These are phyloP conservation scores for Eupithecia centaureata DNA, from an alignment of 2,888 invertebrate genomes.

Conservation along the genomic window DNA sequence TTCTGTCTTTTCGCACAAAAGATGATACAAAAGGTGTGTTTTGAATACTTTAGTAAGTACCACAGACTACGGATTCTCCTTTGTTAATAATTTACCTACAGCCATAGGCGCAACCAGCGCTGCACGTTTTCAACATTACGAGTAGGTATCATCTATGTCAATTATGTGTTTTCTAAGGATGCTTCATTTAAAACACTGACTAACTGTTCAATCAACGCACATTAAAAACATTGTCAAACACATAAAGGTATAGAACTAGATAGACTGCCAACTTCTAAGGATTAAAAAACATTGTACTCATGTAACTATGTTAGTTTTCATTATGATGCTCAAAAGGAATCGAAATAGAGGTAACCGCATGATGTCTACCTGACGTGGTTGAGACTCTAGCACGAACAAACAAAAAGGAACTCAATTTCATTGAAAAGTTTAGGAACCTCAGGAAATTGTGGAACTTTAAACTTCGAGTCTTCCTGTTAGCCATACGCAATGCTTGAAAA, in stretches of 20 bases:
- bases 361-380: neutral
- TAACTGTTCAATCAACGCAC: too few relatives aligned
- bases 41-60: constrained; percentile 9
- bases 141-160: neutral
- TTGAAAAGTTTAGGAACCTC: neutral
- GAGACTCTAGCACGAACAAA: neutral
- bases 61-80: neutral
- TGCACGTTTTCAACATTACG: neutral
- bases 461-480: too few relatives aligned
- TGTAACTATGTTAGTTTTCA: too few relatives aligned
- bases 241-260: too few relatives aligned
- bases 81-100: neutral
- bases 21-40: constrained; percentile 14
- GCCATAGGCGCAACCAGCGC: neutral
- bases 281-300: too few relatives aligned
- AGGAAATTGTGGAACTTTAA: too few relatives aligned
- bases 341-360: neutral
- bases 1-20: constrained; percentile 27
- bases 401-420: neutral
- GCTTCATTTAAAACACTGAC: too few relatives aligned
- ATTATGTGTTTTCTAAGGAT: too few relatives aligned
- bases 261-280: too few relatives aligned
- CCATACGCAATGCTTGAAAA: too few relatives aligned
- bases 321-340: neutral
- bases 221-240: too few relatives aligned